Percentiles rank a stretch among this genome's conserved stretches.
phyloP scores from a whole-genome alignment of 2,113 vertebrate genomes.

The Pagrus major region DNA sequence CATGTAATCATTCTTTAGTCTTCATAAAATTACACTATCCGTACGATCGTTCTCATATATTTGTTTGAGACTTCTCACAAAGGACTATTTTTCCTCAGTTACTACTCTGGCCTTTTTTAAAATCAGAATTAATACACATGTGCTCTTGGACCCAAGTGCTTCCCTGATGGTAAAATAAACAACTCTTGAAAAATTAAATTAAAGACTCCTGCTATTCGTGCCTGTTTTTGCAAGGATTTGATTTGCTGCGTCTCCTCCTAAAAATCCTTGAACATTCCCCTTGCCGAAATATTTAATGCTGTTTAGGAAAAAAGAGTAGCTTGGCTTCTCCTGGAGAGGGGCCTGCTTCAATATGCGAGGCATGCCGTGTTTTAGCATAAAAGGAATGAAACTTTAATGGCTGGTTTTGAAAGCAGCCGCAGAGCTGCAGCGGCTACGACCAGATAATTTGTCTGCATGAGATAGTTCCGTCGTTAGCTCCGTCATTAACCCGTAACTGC shows the following conservation, averaged over 20 bases:
- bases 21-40: not conserved
- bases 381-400: slow-evolving; percentile 70
- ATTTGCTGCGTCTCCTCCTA: slow-evolving; percentile 20
- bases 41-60: not conserved
- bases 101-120: too few species aligned
- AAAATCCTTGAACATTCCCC: slow-evolving; percentile 47
- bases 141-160: not conserved
- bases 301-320: slow-evolving; percentile 26
- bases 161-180: not conserved
- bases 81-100: not conserved
- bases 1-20: not conserved
- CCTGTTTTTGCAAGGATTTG: slow-evolving; percentile 29
- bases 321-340: slow-evolving; percentile 16
- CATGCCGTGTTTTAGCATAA: slow-evolving; percentile 53
- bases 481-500: slow-evolving; percentile 35
- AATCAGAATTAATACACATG: not conserved
- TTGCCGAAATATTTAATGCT: slow-evolving; percentile 47
- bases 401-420: slow-evolving; percentile 52
- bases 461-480: slow-evolving; percentile 21
- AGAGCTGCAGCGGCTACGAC: slow-evolving; percentile 17
- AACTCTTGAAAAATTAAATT: not conserved
- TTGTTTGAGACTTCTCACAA: not conserved
- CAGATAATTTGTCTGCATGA: slow-evolving; percentile 53
- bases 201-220: not conserved
- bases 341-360: slow-evolving; percentile 56